Evolutionary conservation across 35 echinoderm and acorn worm species (phyloP).

Genomic region (Antedon bifida): DNA sequence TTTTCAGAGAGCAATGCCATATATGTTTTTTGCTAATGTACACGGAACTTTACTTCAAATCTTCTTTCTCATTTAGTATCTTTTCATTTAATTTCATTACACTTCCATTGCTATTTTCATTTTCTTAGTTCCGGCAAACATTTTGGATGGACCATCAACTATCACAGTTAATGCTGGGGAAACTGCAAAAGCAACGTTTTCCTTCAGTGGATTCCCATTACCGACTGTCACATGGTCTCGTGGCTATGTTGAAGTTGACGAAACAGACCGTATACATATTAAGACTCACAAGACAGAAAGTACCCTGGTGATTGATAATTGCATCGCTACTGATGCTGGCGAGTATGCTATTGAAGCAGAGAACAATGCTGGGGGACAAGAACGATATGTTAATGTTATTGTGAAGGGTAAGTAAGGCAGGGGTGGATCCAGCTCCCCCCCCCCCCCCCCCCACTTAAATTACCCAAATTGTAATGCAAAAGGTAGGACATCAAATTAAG

Average conservation of each 20-base stretch:
- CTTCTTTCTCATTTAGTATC: background rate
- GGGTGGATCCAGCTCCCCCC: too few relatives aligned
- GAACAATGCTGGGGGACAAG: slow-evolving; percentile 52
- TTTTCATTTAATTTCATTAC: background rate
- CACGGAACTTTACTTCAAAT: too few relatives aligned
- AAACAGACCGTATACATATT: slow-evolving; percentile 44
- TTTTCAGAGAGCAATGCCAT: background rate
- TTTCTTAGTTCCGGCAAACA: slow-evolving; percentile 55
- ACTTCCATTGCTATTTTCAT: background rate
- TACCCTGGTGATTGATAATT: slow-evolving; percentile 47
- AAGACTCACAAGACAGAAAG: slow-evolving; percentile 35
- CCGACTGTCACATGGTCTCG: slow-evolving; percentile 54
- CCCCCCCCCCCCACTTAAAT: too few relatives aligned
- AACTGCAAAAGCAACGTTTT: slow-evolving; percentile 32
- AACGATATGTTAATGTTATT: slow-evolving; percentile 45
- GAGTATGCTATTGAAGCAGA: slow-evolving; percentile 59
- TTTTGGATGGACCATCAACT: slow-evolving; percentile 62
- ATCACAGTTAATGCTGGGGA: slow-evolving; percentile 66
- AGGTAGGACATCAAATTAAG: too few relatives aligned
- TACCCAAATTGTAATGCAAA: too few relatives aligned
- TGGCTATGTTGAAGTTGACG: slow-evolving; percentile 36
- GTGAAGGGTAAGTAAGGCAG: slow-evolving; percentile 44
- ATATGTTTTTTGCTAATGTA: background rate
- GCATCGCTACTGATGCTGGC: slow-evolving; percentile 46
- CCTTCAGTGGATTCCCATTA: slow-evolving; percentile 51